A percentile compares a stretch with the other conserved stretches of the same genome.
Conservation (phyloP, 1,140 invertebrate species). For the Steinernema feltiae region DNA sequence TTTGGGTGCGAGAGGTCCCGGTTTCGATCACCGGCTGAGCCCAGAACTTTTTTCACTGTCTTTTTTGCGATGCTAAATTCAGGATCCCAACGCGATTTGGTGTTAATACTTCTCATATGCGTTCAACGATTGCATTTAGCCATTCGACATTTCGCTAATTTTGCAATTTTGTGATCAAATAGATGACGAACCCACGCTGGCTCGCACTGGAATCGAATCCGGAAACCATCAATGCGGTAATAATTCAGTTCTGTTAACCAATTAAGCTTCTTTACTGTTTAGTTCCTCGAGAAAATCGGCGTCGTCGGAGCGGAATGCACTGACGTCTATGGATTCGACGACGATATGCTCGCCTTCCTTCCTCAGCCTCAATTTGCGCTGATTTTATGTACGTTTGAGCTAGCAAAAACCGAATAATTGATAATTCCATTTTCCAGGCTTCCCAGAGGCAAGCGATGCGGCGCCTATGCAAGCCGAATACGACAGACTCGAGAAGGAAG, state of each 20-base stretch:
- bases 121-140: too few relatives aligned
- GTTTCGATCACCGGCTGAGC: constrained; percentile 50
- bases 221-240: constrained; percentile 34
- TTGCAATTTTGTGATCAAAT: too few relatives aligned
- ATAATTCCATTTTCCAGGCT: constrained; percentile 21
- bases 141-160: too few relatives aligned
- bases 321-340: constrained; percentile 35
- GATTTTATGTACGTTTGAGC: constrained; percentile 26
- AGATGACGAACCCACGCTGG: too few relatives aligned
- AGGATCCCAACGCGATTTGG: too few relatives aligned
- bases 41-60: too few relatives aligned
- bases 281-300: constrained; percentile 35
- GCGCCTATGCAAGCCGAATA: constrained; percentile 25
- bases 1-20: constrained; percentile 58
- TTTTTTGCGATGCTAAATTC: too few relatives aligned
- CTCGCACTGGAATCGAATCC: constrained; percentile 35
- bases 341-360: constrained; percentile 29
- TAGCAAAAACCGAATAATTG: background rate
- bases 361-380: constrained; percentile 29
- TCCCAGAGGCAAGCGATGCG: background rate
- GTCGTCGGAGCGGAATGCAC: constrained; percentile 19
- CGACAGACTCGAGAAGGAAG: constrained; percentile 25
- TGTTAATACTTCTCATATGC: too few relatives aligned
- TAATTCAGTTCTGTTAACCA: too few relatives aligned
- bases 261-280: background rate